These are phyloP conservation scores for Buphagus erythrorhynchus DNA, from an alignment of 2,797 vertebrate genomes.

Conservation along the genomic window DNA sequence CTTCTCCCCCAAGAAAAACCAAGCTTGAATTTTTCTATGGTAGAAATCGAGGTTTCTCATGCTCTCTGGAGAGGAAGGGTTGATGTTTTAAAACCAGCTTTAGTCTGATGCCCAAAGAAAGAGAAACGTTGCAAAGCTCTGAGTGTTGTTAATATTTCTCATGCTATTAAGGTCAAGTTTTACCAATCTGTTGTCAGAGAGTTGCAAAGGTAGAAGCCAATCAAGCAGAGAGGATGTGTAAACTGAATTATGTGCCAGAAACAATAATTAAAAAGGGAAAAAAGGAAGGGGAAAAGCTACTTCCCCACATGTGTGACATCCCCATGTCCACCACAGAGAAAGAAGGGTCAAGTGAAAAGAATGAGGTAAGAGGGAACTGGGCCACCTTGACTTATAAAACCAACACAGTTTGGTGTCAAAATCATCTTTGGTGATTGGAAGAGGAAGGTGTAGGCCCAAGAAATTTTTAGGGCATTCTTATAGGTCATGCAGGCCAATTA, in stretches of 20 bases:
- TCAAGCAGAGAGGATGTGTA: not conserved
- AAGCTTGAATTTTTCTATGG: not conserved
- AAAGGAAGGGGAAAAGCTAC: not conserved
- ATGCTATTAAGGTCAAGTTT: not conserved
- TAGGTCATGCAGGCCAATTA: not conserved
- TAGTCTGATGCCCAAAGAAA: not conserved
- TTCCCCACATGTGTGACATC: not conserved
- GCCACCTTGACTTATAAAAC: not conserved
- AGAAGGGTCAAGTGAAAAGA: not conserved
- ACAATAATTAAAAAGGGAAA: not conserved
- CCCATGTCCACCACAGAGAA: not conserved
- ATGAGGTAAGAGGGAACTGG: not conserved
- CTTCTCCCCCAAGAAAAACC: accelerated
- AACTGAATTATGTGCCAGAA: not conserved
- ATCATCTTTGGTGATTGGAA: not conserved
- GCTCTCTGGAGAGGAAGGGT: not conserved
- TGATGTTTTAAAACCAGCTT: not conserved
- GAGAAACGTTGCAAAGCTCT: accelerated
- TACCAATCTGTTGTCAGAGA: not conserved
- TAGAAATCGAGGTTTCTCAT: not conserved
- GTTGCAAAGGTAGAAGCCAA: not conserved
- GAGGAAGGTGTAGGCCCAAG: not conserved
- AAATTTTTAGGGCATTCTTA: not conserved
- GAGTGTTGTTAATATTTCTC: not conserved
- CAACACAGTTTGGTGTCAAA: not conserved